Evolutionary conservation across 1,140 invertebrate genomes (phyloP), one percentile per base, ranked within the genome.

Genomic region (Macrosteles quadrilineatus): DNA sequence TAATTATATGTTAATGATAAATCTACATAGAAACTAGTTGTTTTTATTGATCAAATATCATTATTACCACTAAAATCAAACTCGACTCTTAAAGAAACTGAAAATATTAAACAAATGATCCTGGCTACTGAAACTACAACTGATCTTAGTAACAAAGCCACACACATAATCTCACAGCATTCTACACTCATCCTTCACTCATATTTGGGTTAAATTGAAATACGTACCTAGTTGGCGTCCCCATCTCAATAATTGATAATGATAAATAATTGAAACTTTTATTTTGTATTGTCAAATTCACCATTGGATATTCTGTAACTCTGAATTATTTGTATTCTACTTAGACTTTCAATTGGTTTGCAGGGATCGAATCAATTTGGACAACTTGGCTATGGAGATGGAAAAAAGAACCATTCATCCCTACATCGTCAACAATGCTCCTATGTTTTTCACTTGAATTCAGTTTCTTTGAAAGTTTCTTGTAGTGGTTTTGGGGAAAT

Each of bases 361-460:
- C 27, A 0, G 27, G 1, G 72, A 79, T 3, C 30, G 75, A 23
- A 27, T 78, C 9, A 9, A 67, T 55, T 80, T 0, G 12, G 14
- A 0, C 6, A 57, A 50, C 14, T 19, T 40, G 45, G 21, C 30
- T 0, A 77, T 78, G 11, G 79, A 81, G 4, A n/a, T 17, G 2
- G 57, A 9, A 3, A 74, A 69, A 59, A 36, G 76, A 1, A 72
- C 69, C 3, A 65, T 81, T 2, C 68, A 69, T 4, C 19, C 53
- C 6, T 68, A 73, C n/a, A 72, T 77, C 9, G 12, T 74, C 30
- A 67, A 70, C 1, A 68, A 63, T 21, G 72, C 72, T 25, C 80
- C 81, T 1, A 82, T 82, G 81, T 82, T 79, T 74, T 82, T 81
- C 67, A 78, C 81, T 27, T 82, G 76, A 78, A 68, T 21, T 14